A percentile compares a stretch with the other conserved stretches of the same genome.
Evolutionary conservation across 2,113 vertebrate genomes (phyloP).

Genomic region (Callaeas wilsoni): DNA sequence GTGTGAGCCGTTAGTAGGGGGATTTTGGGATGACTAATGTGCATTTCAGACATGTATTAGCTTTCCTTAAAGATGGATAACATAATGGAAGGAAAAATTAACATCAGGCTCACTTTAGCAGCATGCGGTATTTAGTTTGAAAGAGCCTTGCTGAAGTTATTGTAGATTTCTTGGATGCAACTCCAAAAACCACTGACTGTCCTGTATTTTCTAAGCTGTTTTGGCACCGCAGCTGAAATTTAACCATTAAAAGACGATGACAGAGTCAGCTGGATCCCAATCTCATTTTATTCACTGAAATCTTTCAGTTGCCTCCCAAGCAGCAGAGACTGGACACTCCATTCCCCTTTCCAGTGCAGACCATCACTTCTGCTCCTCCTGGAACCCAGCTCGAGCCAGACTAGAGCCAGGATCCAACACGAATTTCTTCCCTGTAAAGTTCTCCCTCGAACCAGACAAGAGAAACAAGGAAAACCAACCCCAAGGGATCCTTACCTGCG

Average conservation of each 20-base stretch:
- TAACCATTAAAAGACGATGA: neutral
- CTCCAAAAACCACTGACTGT: neutral
- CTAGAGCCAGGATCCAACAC: neutral
- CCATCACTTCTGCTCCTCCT: neutral
- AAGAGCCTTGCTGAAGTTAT: neutral
- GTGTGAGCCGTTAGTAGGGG: neutral
- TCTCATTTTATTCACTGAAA: neutral
- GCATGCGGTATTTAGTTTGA: neutral
- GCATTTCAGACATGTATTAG: neutral
- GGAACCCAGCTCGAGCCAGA: neutral
- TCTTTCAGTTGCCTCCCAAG: neutral
- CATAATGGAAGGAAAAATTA: neutral
- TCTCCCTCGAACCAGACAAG: neutral
- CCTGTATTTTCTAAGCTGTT: neutral
- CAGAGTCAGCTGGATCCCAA: neutral
- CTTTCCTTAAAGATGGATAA: neutral
- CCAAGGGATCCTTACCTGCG: conserved; percentile 74
- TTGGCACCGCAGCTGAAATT: neutral
- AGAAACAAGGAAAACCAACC: neutral
- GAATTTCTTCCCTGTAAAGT: neutral
- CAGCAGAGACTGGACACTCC: neutral
- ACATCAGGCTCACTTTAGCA: neutral
- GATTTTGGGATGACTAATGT: neutral
- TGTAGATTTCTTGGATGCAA: neutral
- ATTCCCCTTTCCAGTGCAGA: neutral